These are phyloP conservation scores for Deroplatys truncata DNA, from an alignment of 2,888 invertebrate species.

Conservation along the genomic window DNA sequence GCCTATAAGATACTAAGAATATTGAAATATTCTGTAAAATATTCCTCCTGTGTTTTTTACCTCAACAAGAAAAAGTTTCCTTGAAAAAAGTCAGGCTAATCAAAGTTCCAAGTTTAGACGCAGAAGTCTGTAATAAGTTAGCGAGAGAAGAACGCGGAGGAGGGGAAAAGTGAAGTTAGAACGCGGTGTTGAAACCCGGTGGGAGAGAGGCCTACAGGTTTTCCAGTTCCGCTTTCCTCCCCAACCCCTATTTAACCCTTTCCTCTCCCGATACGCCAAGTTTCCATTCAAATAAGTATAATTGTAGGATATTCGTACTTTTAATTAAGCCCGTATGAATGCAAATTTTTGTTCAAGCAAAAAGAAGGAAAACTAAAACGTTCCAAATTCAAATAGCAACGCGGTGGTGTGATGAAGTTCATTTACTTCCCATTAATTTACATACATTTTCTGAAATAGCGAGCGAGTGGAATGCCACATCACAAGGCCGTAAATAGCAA, in stretches of 20 bases:
- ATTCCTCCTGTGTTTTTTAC: neutral
- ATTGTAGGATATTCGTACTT: neutral
- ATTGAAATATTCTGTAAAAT: neutral
- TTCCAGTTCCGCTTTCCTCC: neutral
- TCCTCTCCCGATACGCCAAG: neutral
- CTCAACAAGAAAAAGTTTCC: neutral
- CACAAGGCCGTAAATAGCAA: neutral
- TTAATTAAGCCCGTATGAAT: neutral
- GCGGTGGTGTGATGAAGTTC: neutral
- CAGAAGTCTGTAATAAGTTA: neutral
- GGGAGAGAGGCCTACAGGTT: neutral
- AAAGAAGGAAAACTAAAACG: neutral
- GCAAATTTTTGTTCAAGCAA: neutral
- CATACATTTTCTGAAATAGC: neutral
- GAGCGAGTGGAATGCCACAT: neutral
- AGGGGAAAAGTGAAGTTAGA: neutral
- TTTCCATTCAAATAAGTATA: neutral
- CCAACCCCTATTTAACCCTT: neutral
- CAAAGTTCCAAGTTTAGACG: neutral
- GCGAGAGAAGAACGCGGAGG: too few relatives aligned
- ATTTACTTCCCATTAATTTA: conserved; percentile 15
- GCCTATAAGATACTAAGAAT: too few relatives aligned
- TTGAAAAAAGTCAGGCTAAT: neutral
- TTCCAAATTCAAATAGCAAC: neutral
- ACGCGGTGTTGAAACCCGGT: neutral